Percentiles rank a stretch among this genome's conserved stretches.
phyloP scores from a whole-genome alignment of 2,113 vertebrate species.

The Chloebia gouldiae region DNA sequence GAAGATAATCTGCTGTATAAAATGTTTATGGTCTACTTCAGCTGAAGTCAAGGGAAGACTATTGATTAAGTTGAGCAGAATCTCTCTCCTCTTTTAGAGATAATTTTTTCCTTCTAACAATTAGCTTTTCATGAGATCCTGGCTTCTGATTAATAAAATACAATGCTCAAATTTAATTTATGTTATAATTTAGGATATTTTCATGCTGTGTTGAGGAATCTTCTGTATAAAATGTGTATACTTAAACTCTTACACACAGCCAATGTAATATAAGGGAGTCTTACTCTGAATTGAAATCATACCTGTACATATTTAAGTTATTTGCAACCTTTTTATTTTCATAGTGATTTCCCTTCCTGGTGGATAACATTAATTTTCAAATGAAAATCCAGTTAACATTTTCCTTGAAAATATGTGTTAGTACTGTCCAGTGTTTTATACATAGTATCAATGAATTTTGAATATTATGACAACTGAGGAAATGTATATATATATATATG shows the following conservation, averaged over 20 bases:
- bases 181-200: neutral
- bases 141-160: neutral
- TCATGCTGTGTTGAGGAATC: neutral
- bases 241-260: neutral
- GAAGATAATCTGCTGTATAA: neutral
- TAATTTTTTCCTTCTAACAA: neutral
- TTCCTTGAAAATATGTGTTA: neutral
- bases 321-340: neutral
- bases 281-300: neutral
- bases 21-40: neutral
- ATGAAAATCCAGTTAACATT: neutral
- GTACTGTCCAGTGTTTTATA: neutral
- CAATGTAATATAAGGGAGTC: neutral
- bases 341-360: neutral
- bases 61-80: neutral
- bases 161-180: neutral
- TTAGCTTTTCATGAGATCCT: neutral
- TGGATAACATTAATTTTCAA: neutral
- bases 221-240: neutral
- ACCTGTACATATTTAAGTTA: neutral
- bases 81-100: neutral
- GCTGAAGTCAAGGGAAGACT: neutral
- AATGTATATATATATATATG: rapidly evolving
- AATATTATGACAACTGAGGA: neutral
- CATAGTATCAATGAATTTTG: neutral